These are phyloP conservation scores for Silurus glanis DNA, from an alignment of 2,113 vertebrate genomes.

Conservation along the genomic window DNA sequence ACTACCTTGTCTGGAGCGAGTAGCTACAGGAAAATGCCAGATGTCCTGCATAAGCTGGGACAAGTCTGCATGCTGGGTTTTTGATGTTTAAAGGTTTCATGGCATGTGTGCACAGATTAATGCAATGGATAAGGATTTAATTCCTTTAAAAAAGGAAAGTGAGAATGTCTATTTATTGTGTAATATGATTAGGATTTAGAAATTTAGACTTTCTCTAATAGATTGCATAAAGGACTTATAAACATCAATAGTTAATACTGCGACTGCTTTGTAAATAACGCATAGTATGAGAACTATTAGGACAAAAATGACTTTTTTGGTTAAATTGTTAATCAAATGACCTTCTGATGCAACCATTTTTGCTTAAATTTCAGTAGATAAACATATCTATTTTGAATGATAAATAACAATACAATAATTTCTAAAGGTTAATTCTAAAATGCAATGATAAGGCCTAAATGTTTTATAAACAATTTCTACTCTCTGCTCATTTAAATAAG, in stretches of 20 bases:
- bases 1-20: slow-evolving; percentile 66
- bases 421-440: not conserved
- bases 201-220: slow-evolving; percentile 28
- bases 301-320: not conserved
- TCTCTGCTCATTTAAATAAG: not conserved
- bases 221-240: not conserved
- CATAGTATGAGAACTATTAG: not conserved
- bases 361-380: not conserved
- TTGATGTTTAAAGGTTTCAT: slow-evolving; percentile 41
- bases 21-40: slow-evolving; percentile 67
- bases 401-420: not conserved
- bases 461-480: not conserved
- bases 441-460: not conserved
- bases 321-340: not conserved
- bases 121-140: slow-evolving; percentile 39
- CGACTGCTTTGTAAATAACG: not conserved
- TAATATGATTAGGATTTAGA: slow-evolving; percentile 32
- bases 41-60: slow-evolving; percentile 63
- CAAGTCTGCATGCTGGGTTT: slow-evolving; percentile 49
- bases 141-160: slow-evolving; percentile 46
- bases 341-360: not conserved
- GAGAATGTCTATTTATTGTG: slow-evolving; percentile 44
- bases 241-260: not conserved
- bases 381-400: not conserved
- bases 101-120: slow-evolving; percentile 49